Base-by-base conservation (phyloP, 2,113 vertebrate genomes). In the Plotosus lineatus region DNA sequence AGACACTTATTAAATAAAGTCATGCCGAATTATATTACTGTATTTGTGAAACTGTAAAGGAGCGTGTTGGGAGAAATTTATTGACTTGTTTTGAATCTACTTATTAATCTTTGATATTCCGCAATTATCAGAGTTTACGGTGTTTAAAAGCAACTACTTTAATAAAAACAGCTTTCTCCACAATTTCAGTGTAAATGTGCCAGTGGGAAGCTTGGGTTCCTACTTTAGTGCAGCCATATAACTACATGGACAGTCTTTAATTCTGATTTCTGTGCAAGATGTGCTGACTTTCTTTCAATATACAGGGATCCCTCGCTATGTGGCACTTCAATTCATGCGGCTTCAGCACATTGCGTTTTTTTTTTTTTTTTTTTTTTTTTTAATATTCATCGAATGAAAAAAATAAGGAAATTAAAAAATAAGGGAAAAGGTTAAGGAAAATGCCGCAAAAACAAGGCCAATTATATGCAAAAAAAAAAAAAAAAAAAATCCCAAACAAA, bases 121-220 rank as follows among this genome's bases (percentile, higher is more conserved):
- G 82, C 28, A 44, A 74, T 42, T 65, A 4, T 33, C 31, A 4
- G 9, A 61, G 17, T 61, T 46, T 80, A 65, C 82, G 31, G 44
- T 48, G 68, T 38, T 63, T 17, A 58, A 31, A 23, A 74, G 75
- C 26, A 10, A 36, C 40, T 6, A 42, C 48, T 84, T 73, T 76
- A 75, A 65, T 38, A 65, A 21, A 79, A 83, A 83, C 79, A 19
- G 33, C 26, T 78, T n/a, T 48, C 14, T 63, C 21, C 4, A 38
- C 81, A 31, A 74, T 26, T 81, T 71, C 31, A 83, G 21, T 56
- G 58, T 61, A 66, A 72, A 50, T 44, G 0, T 50, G 23, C 48
- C 75, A 78, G 50, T 40, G 38, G 81, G 65, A 79, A 40, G 60
- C 60, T 83, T 80, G 51, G 40, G 26, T 81, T 63, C 48, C 72